A percentile compares a stretch with the other conserved stretches of the same genome.
Evolutionary conservation across 2,113 vertebrate species (phyloP).

Genomic region (Calonectris borealis): DNA sequence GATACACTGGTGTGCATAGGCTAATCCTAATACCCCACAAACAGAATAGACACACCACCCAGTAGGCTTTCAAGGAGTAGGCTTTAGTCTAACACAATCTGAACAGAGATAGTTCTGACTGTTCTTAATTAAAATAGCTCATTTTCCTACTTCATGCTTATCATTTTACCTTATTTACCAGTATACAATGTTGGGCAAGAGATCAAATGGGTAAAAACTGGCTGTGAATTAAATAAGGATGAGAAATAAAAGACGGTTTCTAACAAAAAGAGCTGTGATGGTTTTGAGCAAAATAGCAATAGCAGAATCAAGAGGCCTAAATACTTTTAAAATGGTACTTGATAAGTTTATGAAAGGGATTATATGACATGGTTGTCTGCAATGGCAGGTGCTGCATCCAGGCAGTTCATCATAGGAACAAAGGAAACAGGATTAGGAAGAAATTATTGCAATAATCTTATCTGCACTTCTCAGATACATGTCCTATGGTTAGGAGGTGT

Average conservation of each 20-base stretch:
- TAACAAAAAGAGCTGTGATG: not conserved
- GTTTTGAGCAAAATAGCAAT: not conserved
- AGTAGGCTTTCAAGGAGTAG: not conserved
- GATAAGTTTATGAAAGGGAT: slow-evolving; percentile 26
- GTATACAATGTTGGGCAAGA: not conserved
- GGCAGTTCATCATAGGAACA: not conserved
- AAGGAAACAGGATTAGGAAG: slow-evolving; percentile 26
- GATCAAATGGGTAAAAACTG: not conserved
- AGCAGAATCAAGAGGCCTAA: slow-evolving; percentile 1
- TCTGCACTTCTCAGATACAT: not conserved
- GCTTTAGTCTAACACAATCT: not conserved
- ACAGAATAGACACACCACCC: not conserved
- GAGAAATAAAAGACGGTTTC: not conserved
- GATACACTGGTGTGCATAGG: not conserved
- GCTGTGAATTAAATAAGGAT: not conserved
- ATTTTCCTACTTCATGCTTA: not conserved
- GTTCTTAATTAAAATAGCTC: not conserved
- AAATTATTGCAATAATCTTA: slow-evolving; percentile 23
- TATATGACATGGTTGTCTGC: slow-evolving; percentile 15
- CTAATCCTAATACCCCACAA: not conserved
- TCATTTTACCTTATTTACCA: not conserved
- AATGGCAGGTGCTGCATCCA: not conserved
- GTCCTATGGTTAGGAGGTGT: not conserved
- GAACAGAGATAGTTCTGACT: not conserved
- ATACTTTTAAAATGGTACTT: not conserved